phyloP scores from a whole-genome alignment of 1,140 invertebrate species.

The Aphidius ervi region DNA sequence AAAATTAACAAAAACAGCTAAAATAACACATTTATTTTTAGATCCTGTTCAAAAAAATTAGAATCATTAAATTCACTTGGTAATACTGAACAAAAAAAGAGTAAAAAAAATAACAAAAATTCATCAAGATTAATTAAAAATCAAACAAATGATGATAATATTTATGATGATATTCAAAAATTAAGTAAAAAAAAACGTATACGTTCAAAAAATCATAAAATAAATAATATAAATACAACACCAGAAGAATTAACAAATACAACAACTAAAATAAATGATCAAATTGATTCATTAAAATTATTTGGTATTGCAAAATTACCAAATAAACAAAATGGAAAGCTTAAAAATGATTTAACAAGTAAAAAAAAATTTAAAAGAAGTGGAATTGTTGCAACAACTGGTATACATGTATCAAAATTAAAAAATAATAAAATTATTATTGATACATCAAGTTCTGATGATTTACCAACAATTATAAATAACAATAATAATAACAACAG shows the following conservation, averaged over 20 bases:
- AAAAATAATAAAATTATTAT: conserved; percentile 31
- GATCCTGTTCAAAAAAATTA: conserved; percentile 57
- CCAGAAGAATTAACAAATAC: conserved; percentile 10
- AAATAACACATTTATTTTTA: conserved; percentile 27
- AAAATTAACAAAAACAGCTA: background rate
- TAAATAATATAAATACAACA: conserved; percentile 27
- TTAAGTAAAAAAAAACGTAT: conserved; percentile 54
- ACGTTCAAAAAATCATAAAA: conserved; percentile 40
- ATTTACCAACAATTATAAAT: conserved; percentile 22
- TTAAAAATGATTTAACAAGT: conserved; percentile 32
- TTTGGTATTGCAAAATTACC: conserved; percentile 42
- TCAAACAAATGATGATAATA: conserved; percentile 32
- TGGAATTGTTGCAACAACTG: conserved; percentile 49
- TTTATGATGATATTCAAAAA: conserved; percentile 42
- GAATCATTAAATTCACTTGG: conserved; percentile 51
- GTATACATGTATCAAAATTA: conserved; percentile 47
- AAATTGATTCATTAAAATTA: conserved; percentile 35
- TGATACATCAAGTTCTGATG: conserved; percentile 53
- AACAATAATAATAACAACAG: background rate
- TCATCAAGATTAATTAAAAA: conserved; percentile 45
- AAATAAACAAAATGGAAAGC: conserved; percentile 39
- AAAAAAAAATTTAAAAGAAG: conserved; percentile 57
- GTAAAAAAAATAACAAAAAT: conserved; percentile 43
- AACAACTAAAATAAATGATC: conserved; percentile 17
- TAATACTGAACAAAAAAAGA: conserved; percentile 49